Evolutionary conservation across 2,888 invertebrate genomes (phyloP).

Genomic region (Cancer borealis): DNA sequence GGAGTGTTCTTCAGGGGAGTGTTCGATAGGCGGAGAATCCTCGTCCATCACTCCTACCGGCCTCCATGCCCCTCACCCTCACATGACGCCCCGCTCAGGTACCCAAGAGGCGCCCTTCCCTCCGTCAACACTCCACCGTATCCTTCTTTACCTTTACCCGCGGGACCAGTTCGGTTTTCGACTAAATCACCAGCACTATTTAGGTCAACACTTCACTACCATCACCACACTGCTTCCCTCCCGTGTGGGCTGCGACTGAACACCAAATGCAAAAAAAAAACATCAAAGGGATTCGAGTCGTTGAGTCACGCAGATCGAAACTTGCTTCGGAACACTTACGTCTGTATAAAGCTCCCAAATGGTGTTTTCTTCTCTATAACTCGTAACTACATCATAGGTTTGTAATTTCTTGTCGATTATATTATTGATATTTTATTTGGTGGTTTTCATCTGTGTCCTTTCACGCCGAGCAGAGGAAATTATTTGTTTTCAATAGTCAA

Average conservation of each 20-base stretch:
- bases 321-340: neutral
- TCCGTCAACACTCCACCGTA: neutral
- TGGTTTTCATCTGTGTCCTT: neutral
- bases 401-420: neutral
- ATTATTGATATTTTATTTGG: neutral
- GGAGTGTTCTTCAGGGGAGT: neutral
- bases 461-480: neutral
- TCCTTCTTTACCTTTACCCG: neutral
- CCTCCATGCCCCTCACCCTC: neutral
- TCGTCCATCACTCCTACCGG: conserved; percentile 42
- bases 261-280: no score
- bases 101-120: neutral
- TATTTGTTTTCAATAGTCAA: neutral
- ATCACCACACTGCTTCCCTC: neutral
- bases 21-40: conserved; percentile 5
- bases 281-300: neutral
- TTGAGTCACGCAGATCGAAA: neutral
- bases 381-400: neutral
- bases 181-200: neutral
- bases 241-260: neutral
- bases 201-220: neutral
- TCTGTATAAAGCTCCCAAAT: neutral
- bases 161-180: neutral
- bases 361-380: neutral
- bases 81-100: neutral